phyloP scores from a whole-genome alignment of 2,113 vertebrate genomes.

The Aspidoscelis tigris region DNA sequence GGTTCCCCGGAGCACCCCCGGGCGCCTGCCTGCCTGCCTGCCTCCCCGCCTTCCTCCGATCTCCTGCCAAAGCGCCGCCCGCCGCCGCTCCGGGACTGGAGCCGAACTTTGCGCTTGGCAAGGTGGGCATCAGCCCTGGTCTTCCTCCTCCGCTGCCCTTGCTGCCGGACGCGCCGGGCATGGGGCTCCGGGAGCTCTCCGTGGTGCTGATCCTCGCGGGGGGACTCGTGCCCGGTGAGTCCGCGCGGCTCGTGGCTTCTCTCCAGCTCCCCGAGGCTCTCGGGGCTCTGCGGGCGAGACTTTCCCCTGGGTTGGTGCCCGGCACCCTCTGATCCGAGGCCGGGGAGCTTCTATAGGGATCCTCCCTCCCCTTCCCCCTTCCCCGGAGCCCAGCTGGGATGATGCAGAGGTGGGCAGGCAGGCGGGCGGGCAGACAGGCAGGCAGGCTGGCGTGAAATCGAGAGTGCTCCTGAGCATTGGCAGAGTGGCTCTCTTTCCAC shows the following conservation, averaged over 20 bases:
- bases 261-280: neutral
- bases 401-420: neutral
- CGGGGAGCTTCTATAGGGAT: no score
- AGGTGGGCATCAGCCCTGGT: neutral
- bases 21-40: neutral
- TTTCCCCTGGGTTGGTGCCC: no score
- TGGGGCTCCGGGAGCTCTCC: slow-evolving; percentile 67
- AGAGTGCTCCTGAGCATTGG: neutral
- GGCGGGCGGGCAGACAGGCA: neutral
- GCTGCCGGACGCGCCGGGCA: slow-evolving; percentile 30
- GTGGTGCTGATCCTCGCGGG: slow-evolving; percentile 70
- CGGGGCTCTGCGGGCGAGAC: neutral
- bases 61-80: neutral
- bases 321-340: no score
- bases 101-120: neutral
- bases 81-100: neutral
- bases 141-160: neutral
- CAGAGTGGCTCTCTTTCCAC: neutral
- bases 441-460: neutral
- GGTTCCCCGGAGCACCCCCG: slow-evolving; percentile 19
- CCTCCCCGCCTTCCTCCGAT: neutral
- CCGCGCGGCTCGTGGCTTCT: neutral
- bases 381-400: no score
- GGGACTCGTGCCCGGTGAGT: slow-evolving; percentile 74
- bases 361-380: neutral